Base-by-base conservation (phyloP, 2,113 vertebrate species). In the Corvus moneduloides region DNA sequence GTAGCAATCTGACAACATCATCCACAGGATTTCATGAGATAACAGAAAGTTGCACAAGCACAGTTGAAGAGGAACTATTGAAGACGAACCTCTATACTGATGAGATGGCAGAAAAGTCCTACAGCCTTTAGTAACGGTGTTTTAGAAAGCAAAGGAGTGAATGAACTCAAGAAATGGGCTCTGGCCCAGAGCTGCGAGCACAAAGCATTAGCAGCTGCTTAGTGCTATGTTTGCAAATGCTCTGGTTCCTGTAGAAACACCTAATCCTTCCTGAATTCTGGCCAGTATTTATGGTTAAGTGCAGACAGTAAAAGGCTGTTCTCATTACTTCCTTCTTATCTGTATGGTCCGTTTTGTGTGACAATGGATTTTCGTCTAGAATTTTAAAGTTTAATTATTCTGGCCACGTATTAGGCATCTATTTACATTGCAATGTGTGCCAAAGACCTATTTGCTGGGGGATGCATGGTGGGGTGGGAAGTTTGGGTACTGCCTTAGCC, bases 221-320 rank as follows among this genome's bases (percentile, higher is more conserved):
- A 96, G 64, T 37, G 80, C 83, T 84, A 2, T 88, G 86, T 95
- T 96, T 94, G 85, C 88, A 93, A 97, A 93, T 96, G 76, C 84
- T 69, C 56, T 73, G 44, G 88, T 94, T 96, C 93, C 93, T 93
- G 85, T 87, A 90, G 96, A 95, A 97, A 94, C 90, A 89, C 92
- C 81, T 96, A 96, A 96, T 96, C 96, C 92, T 87, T 93, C 90
- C 96, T 94, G 90, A 90, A 94, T 94, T 75, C 80, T 89, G 83
- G 76, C 58, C 69, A 89, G 76, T 27, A 16, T 93, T 95, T 93
- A 81, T 49, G 52, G 85, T 56, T 84, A 96, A 89, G 49, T 46
- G 54, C 49, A 73, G 88, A 67, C 49, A 61, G 73, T 77, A 78
- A 94, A 94, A 94, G 59, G 59, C 79, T 84, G 11, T 43, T 87